Base-by-base conservation (phyloP, 2,113 vertebrate genomes). In the Cavia aperea region DNA sequence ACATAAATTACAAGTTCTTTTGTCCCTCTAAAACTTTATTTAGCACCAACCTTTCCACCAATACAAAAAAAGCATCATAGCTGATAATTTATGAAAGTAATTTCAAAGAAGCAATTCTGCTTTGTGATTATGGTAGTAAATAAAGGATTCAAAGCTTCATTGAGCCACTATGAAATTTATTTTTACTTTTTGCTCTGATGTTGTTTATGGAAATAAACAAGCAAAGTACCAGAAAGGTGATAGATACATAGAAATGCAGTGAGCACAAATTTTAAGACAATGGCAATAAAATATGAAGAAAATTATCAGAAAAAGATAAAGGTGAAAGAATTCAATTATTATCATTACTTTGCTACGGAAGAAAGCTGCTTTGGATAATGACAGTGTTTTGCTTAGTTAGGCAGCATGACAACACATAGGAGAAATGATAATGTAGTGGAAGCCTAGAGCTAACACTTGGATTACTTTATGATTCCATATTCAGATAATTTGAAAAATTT, bases 1-100 rank as follows among this genome's bases (percentile, higher is more conserved):
- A 86, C 72, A 36, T 43, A 92, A 92, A 43, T 92, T 79, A 93
- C 36, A 91, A 63, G 58, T 75, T 89, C 54, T 51, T 23, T 5
- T 83, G 66, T 36, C 36, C 58, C 86, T 92, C 78, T 51, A 54
- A 91, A 92, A 93, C 58, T 58, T 68, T 54, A 68, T 54, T 94
- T 43, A 75, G n/a, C 54, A 49, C 81, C 81, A 79, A 49, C 77
- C 72, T 89, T 81, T 88, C 46, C 36, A 92, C 88, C 39, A 54
- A 39, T 62, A 24, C 88, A 90, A 66, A 7, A 46, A 85, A 36
- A 65, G 72, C 54, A 18, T 78, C 92, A 92, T 62, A 89, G 66
- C 23, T 70, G 39, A 62, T 89, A 86, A 95, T 91, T 93, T 87
- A 95, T 84, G 60, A 92, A 75, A n/a, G 72, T 43, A 65, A 95